These are phyloP conservation scores for Ecliptopera silaceata DNA, from an alignment of 2,888 invertebrate genomes.

Conservation along the genomic window DNA sequence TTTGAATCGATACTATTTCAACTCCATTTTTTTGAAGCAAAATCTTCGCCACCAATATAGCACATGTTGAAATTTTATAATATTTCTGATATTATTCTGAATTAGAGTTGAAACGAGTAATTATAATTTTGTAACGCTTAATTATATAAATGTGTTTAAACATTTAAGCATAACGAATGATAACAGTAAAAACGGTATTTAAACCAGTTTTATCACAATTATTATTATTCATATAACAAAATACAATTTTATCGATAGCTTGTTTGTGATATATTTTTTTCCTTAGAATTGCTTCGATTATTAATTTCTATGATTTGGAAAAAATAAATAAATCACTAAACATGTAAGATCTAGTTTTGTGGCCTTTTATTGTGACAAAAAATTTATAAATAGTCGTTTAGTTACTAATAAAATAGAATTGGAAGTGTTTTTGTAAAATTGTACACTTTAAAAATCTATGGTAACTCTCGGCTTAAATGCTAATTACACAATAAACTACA, in stretches of 20 bases:
- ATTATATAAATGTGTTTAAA: no score
- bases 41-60: no score
- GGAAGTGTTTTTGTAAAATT: slow-evolving; percentile 49
- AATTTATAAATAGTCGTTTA: not conserved
- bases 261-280: not conserved
- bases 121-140: no score
- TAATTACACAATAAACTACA: slow-evolving; percentile 54
- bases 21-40: no score
- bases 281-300: not conserved
- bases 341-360: slow-evolving; percentile 2
- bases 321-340: not conserved
- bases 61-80: no score
- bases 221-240: slow-evolving; percentile 13
- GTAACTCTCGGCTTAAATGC: slow-evolving; percentile 70
- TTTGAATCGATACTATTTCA: not conserved
- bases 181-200: not conserved
- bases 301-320: not conserved
- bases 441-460: slow-evolving; percentile 67
- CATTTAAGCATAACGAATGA: no score
- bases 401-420: slow-evolving; percentile 6
- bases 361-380: slow-evolving; percentile 10
- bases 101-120: no score
- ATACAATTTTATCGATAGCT: no score
- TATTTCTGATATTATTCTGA: no score
- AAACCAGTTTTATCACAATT: slow-evolving; percentile 28